Evolutionary conservation across 2,888 invertebrate species (phyloP), one percentile per base, ranked within the genome.

Genomic region (Prosopocoilus inquinatus): DNA sequence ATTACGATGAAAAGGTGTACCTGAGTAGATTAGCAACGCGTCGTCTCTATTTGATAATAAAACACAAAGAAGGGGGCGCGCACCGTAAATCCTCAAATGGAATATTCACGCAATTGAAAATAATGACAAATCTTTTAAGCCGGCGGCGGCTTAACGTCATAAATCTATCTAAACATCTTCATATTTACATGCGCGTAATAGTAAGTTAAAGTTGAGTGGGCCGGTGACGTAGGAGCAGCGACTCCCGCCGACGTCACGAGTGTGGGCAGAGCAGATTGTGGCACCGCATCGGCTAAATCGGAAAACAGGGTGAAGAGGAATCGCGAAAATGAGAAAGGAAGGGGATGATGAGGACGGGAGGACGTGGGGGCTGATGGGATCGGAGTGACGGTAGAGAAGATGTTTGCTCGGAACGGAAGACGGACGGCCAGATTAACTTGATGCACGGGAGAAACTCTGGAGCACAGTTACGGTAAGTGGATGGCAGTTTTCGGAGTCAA

Each of bases 401-500:
- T 61, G 60, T 63, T 60, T 62, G 60, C 59, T 59, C 50, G 47
- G 62, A 58, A 60, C 58, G 59, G 54, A 63, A 66, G 66, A 67
- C 65, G 64, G 61, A 67, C 67, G 64, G 61, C 60, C 64, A 65
- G 64, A 67, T 67, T 67, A 67, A 64, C 64, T 67, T 67, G 66
- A 65, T 65, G 66, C 65, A 64, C 62, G 64, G 62, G 57, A 59
- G 63, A 61, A 61, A 64, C 60, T 57, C 41, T 13, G 12, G 15
- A 41, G 41, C 41, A 16, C 9, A 13, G 12, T 41, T 15, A 41
- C 41, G 41, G 41, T 15, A 41, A 41, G 41, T 41, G 13, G 41
- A 28, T 28, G 20, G 20, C 20, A 28, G 20, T 28, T 28, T 28
- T 28, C 20, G 20, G 20, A 28, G 20, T 28, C 20, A 28, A 28